Percentiles rank a stretch among this genome's conserved stretches.
phyloP scores from a whole-genome alignment of 2,888 invertebrate genomes.

The Morpho helenor region DNA sequence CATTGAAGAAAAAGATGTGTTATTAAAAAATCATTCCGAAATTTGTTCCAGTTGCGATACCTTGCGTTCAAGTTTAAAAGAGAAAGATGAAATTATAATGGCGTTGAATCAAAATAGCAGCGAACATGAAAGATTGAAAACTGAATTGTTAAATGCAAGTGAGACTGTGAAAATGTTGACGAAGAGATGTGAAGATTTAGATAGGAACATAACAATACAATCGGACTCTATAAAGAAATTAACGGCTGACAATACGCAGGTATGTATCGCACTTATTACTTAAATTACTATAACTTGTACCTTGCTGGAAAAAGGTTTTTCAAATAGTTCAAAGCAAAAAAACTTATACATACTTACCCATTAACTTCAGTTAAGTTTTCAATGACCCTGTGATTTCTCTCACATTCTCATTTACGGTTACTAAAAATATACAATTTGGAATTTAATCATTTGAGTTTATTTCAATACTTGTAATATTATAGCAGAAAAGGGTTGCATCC shows the following conservation, averaged over 20 bases:
- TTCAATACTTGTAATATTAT: too few relatives aligned
- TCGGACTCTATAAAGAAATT: conserved; percentile 81
- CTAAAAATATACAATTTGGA: too few relatives aligned
- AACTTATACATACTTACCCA: too few relatives aligned
- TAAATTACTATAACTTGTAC: neutral
- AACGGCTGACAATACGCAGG: conserved; percentile 80
- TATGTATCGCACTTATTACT: conserved; percentile 28
- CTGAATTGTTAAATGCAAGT: conserved; percentile 74
- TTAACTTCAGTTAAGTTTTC: too few relatives aligned
- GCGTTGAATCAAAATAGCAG: conserved; percentile 45
- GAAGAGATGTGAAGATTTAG: conserved; percentile 84
- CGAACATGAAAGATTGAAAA: conserved; percentile 52
- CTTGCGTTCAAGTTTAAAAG: conserved; percentile 46
- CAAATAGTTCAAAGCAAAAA: too few relatives aligned
- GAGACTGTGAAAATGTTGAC: conserved; percentile 80
- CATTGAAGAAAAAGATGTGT: conserved; percentile 50
- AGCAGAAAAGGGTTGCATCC: too few relatives aligned
- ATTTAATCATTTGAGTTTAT: too few relatives aligned
- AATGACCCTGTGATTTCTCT: too few relatives aligned
- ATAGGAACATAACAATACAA: conserved; percentile 83
- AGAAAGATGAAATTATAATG: conserved; percentile 61
- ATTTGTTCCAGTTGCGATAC: conserved; percentile 53
- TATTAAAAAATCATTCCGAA: conserved; percentile 35
- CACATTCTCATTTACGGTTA: too few relatives aligned
- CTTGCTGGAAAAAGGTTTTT: neutral